Evolutionary conservation across 2,797 vertebrate genomes (phyloP).

Genomic region (Ctenochaetus hawaiiensis): DNA sequence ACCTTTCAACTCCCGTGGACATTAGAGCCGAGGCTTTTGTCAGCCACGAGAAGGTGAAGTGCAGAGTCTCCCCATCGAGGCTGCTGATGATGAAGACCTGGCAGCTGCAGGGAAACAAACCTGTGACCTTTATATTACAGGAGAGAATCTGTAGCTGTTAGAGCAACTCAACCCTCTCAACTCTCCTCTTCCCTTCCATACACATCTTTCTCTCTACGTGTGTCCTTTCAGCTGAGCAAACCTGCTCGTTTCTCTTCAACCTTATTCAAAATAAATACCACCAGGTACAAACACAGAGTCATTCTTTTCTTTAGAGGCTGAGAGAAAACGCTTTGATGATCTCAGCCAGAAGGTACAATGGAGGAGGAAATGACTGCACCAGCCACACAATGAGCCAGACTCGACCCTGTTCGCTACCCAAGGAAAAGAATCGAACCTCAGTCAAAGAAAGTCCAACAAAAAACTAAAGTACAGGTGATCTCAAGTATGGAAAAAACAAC

Average conservation of each 20-base stretch:
- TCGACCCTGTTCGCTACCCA: too few relatives aligned
- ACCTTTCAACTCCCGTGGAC: slow-evolving; percentile 39
- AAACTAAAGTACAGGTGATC: too few relatives aligned
- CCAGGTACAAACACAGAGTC: too few relatives aligned
- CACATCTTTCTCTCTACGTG: not conserved
- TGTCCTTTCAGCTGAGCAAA: not conserved
- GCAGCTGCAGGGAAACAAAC: not conserved
- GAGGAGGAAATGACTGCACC: too few relatives aligned
- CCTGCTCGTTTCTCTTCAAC: not conserved
- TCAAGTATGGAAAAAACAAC: too few relatives aligned
- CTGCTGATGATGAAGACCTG: slow-evolving; percentile 17
- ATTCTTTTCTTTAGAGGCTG: too few relatives aligned
- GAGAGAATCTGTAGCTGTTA: slow-evolving; percentile 1
- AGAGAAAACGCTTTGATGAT: too few relatives aligned
- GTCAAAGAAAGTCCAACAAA: too few relatives aligned
- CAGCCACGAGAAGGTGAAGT: not conserved
- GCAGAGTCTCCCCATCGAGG: not conserved
- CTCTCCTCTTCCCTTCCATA: not conserved
- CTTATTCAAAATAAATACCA: too few relatives aligned
- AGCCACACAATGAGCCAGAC: too few relatives aligned
- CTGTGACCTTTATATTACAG: slow-evolving; percentile 18
- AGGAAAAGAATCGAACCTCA: too few relatives aligned
- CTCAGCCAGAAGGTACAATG: too few relatives aligned
- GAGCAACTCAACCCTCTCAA: not conserved
- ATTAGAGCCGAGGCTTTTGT: slow-evolving; percentile 6